Base-by-base conservation (phyloP, 35 echinoderm and acorn worm species). In the Heliocidaris tuberculata region DNA sequence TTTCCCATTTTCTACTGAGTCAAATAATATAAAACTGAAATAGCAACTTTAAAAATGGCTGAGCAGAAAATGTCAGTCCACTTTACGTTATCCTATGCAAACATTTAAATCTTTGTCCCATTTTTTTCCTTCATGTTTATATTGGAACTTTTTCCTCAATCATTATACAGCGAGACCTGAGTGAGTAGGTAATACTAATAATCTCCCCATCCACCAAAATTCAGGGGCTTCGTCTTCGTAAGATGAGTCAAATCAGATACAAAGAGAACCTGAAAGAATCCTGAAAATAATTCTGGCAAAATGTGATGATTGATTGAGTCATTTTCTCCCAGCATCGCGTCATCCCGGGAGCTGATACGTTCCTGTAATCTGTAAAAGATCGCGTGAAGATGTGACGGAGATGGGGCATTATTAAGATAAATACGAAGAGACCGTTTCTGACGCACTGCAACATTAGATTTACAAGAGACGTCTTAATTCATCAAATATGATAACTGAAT, bases 251-350 rank as follows among this genome's bases (percentile, higher is more conserved):
- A 78, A n/a, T n/a, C 21, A 78, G 65, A 78, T n/a, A 27, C 21
- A 24, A 78, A 78, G 65, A 78, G 21, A 78, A 78, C 19, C 27
- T 78, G 65, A 78, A n/a, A 78, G 21, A 78, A 78, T 27, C 65
- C 27, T 29, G 15, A 17, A 78, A 78, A 78, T 78, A 78, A 27
- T 78, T 27, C 27, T 78, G 21, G 7, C 27, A 42, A 78, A 78
- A 78, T 78, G 65, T n/a, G 65, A n/a, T 78, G 65, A 78, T 78
- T 78, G 65, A 78, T 78, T 78, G 65, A 78, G 65, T 78, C 65
- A 78, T 78, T 27, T 78, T n/a, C 27, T 78, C 65, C 21, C 65
- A 7, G 65, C 65, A n/a, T 78, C 65, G 65, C 65, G 65, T 27
- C 65, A 78, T 7, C 19, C 65, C 7, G 7, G 19, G 27, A 27